A percentile compares a stretch with the other conserved stretches of the same genome.
phyloP scores from a whole-genome alignment of 2,888 invertebrate genomes.

The Machimus atricapillus region DNA sequence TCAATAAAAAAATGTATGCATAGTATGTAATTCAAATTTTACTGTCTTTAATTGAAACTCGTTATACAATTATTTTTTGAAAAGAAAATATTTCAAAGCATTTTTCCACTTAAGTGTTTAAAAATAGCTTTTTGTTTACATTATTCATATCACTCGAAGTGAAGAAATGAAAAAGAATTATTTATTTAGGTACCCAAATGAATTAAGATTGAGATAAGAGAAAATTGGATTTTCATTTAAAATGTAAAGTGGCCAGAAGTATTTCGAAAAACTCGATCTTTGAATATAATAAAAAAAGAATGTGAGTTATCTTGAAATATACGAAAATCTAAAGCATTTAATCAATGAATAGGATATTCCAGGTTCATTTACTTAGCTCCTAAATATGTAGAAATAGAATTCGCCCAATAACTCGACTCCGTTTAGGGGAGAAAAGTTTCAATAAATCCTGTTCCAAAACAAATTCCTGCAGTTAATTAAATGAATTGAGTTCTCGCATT shows the following conservation, averaged over 20 bases:
- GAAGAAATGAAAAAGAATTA: no score
- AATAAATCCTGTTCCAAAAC: neutral
- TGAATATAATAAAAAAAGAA: no score
- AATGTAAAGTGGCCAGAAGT: neutral
- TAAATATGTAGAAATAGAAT: neutral
- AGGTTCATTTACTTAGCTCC: neutral
- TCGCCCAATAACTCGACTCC: neutral
- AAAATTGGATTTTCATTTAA: neutral
- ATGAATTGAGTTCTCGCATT: neutral
- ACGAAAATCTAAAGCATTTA: no score
- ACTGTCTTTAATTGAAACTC: no score
- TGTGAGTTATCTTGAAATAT: no score
- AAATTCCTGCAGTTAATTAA: neutral
- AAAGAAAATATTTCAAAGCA: no score
- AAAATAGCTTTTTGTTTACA: no score
- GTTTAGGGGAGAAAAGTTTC: neutral
- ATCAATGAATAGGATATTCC: neutral
- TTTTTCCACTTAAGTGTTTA: no score
- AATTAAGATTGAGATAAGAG: neutral
- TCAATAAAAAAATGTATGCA: no score
- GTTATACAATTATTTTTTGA: no score
- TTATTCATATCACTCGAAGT: no score
- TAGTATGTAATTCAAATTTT: no score
- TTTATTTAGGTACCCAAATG: neutral
- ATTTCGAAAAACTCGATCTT: neutral